Base-by-base conservation (phyloP, 2,888 invertebrate genomes). In the Isotomurus palustris region DNA sequence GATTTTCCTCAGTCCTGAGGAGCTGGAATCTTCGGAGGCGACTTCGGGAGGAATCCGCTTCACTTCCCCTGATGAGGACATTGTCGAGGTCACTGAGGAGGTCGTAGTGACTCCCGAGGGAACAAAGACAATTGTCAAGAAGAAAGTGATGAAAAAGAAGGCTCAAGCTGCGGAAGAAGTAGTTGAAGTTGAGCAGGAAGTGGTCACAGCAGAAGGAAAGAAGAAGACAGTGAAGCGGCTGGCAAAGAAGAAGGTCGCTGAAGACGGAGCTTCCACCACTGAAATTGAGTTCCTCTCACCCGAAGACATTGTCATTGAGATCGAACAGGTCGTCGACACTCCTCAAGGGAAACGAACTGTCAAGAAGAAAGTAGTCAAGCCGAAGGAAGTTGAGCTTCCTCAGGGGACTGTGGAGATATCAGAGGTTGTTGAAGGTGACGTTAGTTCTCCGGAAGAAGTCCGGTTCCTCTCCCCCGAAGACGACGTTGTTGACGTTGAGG, bases 201-300 rank as follows among this genome's bases (percentile, higher is more conserved):
- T n/a, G n/a, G n/a, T n/a, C n/a, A n/a, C n/a, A n/a, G n/a, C n/a
- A n/a, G n/a, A n/a, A n/a, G n/a, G n/a, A 19, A 38, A 12, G 24
- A 28, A 19, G 56, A 40, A n/a, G 49, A 51, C 17, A 25, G 17
- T 1, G 48, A 47, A 28, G 52, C 35, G n/a, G 48, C 28, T n/a
- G 35, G 3, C 17, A 22, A 32, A 32, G 35, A 32, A 32, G 12
- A 32, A 32, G 35, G 35, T 32, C 12, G 35, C 35, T 12, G 35
- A 32, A 32, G 12, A 12, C 8, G 35, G 35, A 12, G 35, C n/a
- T n/a, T n/a, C n/a, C n/a, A n/a, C n/a, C n/a, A n/a, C n/a, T n/a
- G n/a, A n/a, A 40, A 6, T 40, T 17, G 40, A 19, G 17, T 40
- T 40, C 17, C n/a, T 40, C 17, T 40, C 40, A 6, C 40, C 40